These are phyloP conservation scores for Zoanthus solanderi DNA, from an alignment of 92 coral and sea anemone species.

Conservation along the genomic window DNA sequence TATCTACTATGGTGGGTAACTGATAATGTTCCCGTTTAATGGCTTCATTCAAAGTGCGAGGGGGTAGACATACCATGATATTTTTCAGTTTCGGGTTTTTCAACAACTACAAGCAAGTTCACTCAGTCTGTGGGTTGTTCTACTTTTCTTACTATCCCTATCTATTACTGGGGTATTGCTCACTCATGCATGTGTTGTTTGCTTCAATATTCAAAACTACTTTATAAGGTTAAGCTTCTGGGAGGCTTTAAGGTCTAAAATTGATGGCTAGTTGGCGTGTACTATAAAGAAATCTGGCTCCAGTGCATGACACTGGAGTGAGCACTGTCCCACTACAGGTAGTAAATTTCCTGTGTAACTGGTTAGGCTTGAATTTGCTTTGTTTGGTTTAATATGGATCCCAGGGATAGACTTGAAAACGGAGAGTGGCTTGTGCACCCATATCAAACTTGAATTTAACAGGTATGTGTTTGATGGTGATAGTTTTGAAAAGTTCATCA, in stretches of 20 bases:
- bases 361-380: constrained; percentile 23
- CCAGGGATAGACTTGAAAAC: constrained; percentile 21
- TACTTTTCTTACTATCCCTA: too few relatives aligned
- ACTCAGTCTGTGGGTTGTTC: too few relatives aligned
- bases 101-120: too few relatives aligned
- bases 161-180: too few relatives aligned
- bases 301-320: not conserved
- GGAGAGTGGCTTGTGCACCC: constrained; percentile 35
- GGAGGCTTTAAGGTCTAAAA: constrained; percentile 54
- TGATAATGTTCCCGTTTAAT: too few relatives aligned
- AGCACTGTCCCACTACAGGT: constrained; percentile 44
- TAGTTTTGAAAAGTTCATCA: constrained; percentile 1
- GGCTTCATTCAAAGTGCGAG: too few relatives aligned
- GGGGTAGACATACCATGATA: too few relatives aligned
- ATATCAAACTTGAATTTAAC: constrained; percentile 51
- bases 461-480: not conserved
- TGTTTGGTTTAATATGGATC: not conserved
- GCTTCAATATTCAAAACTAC: too few relatives aligned
- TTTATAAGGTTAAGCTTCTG: not conserved
- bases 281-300: constrained; percentile 45
- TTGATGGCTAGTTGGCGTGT: constrained; percentile 40
- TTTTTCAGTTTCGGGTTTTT: too few relatives aligned
- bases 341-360: constrained; percentile 45
- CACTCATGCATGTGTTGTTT: too few relatives aligned
- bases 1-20: too few relatives aligned